Conservation (phyloP, 2,888 invertebrate genomes). For the Anoplius nigerrimus region DNA sequence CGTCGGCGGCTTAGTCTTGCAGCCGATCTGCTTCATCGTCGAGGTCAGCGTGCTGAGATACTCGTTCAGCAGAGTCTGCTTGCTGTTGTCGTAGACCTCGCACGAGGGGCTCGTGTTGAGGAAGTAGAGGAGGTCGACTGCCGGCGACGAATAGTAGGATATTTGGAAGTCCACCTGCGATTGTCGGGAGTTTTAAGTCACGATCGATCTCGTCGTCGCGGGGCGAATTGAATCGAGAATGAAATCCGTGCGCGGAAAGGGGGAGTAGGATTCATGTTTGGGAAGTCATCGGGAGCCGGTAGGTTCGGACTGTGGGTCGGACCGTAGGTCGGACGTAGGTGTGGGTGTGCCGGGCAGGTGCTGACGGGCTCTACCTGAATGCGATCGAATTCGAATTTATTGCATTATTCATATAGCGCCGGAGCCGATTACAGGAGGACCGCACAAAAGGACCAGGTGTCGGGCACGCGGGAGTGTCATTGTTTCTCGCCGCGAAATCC, state of each 20-base stretch:
- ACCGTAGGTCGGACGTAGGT: not conserved
- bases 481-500: no score
- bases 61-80: slow-evolving; percentile 53
- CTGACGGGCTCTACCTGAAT: slow-evolving; percentile 43
- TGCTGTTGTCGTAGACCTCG: slow-evolving; percentile 47
- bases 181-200: not conserved
- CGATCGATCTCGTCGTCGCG: slow-evolving; percentile 21
- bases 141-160: slow-evolving; percentile 73
- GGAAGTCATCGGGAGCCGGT: slow-evolving; percentile 57
- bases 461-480: no score
- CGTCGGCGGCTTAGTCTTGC: slow-evolving; percentile 59
- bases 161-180: slow-evolving; percentile 76
- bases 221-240: slow-evolving; percentile 62
- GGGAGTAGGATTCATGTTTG: slow-evolving; percentile 56
- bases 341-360: slow-evolving; percentile 28
- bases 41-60: slow-evolving; percentile 52
- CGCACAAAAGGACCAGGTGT: not conserved
- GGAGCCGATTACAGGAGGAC: not conserved
- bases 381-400: slow-evolving; percentile 58
- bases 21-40: slow-evolving; percentile 60
- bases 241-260: slow-evolving; percentile 48
- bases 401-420: slow-evolving; percentile 64
- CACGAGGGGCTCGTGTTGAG: slow-evolving; percentile 70
- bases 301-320: slow-evolving; percentile 18
- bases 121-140: slow-evolving; percentile 75